These are phyloP conservation scores for Urophycis tenuis DNA, from an alignment of 2,797 vertebrate species.

Conservation along the genomic window DNA sequence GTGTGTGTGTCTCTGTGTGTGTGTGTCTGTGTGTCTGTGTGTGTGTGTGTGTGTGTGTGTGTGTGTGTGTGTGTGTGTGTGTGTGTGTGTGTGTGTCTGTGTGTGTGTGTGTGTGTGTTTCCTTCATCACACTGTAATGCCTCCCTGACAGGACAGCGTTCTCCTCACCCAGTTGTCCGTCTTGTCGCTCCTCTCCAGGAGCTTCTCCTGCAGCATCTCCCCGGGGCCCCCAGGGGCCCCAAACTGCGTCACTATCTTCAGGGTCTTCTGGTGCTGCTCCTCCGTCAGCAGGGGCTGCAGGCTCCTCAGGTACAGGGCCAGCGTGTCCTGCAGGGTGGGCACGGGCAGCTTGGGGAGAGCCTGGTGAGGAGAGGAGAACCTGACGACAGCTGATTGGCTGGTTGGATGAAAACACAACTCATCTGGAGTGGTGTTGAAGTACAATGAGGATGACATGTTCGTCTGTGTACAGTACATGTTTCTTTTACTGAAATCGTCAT, in stretches of 20 bases:
- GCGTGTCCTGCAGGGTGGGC: slow-evolving; percentile 80
- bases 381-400: background rate
- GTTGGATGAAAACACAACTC: background rate
- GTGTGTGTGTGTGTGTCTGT: too few relatives aligned
- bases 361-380: slow-evolving; percentile 52
- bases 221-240: slow-evolving; percentile 78
- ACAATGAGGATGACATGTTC: background rate
- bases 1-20: too few relatives aligned
- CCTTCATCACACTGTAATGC: background rate
- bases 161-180: slow-evolving; percentile 84
- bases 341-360: slow-evolving; percentile 84
- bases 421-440: too few relatives aligned
- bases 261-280: slow-evolving; percentile 80
- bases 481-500: too few relatives aligned
- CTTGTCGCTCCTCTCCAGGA: slow-evolving; percentile 75
- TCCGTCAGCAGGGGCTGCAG: slow-evolving; percentile 83
- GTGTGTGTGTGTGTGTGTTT: too few relatives aligned
- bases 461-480: background rate
- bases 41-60: too few relatives aligned
- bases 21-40: too few relatives aligned
- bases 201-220: slow-evolving; percentile 82
- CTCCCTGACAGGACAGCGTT: background rate
- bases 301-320: slow-evolving; percentile 80
- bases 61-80: too few relatives aligned
- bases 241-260: slow-evolving; percentile 75